Percentiles rank a stretch among this genome's conserved stretches.
Conservation (phyloP, 2,797 vertebrate species). For the Fratercula arctica region DNA sequence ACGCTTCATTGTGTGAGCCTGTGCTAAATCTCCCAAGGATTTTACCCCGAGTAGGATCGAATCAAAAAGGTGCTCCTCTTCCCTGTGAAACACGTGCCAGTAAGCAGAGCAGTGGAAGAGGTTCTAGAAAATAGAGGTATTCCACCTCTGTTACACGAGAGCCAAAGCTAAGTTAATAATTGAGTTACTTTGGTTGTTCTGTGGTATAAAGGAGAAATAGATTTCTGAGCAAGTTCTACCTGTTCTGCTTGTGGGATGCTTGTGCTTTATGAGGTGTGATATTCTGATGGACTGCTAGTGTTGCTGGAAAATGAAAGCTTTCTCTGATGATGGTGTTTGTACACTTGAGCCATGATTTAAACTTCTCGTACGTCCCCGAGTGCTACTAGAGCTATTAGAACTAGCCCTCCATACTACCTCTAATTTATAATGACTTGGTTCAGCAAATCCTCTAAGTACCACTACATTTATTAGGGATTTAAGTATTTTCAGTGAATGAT, state of each 20-base stretch:
- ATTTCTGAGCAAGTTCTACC: not conserved
- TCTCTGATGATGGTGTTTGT: not conserved
- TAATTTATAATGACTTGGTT: not conserved
- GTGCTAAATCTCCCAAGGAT: not conserved
- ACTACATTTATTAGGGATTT: not conserved
- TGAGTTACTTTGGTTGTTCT: not conserved
- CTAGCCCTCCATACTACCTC: not conserved
- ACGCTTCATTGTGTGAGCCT: accelerated
- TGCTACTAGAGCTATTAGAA: not conserved
- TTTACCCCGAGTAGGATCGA: not conserved
- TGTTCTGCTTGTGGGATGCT: not conserved
- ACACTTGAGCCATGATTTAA: not conserved
- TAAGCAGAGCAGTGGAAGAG: not conserved
- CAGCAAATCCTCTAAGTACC: not conserved
- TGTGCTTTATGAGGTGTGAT: not conserved
- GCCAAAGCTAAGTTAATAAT: not conserved
- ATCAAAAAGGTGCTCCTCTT: not conserved
- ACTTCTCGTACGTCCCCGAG: not conserved
- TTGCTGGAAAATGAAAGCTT: not conserved
- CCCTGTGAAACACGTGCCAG: not conserved
- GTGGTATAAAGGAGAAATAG: not conserved
- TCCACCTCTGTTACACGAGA: not conserved
- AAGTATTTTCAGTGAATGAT: not conserved
- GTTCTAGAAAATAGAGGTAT: not conserved
- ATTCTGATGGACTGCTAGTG: not conserved